Evolutionary conservation across 1,140 invertebrate species (phyloP), one percentile per base, ranked within the genome.

Genomic region (Apis cerana): DNA sequence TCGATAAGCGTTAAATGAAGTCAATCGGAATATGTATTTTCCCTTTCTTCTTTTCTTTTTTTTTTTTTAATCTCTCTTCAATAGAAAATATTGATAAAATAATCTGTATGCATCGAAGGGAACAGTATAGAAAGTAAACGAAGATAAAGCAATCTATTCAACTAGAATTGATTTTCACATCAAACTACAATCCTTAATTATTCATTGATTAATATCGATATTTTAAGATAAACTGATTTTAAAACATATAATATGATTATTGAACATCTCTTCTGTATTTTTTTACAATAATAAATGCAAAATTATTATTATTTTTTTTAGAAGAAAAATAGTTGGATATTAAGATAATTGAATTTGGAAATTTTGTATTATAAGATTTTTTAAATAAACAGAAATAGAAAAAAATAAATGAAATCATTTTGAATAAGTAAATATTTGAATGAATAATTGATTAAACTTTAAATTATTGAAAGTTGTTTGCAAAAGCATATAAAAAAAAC

Each of bases 111-210:
- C 72, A 75, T 62, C 72, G 72, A 62, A 50, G 43, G 43, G 43
- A 19, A 27, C 33, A 19, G 4, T 43, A 50, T 43, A 61, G 43
- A 21, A 75, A 72, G n/a, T 21, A 27, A 43, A 48, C 58, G 13
- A 75, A 59, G 17, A 7, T n/a, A 11, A 61, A 75, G 50, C 58
- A 75, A 10, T 43, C 27, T n/a, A 61, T 62, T 75, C 72, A 43
- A 23, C 43, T 75, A 62, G 15, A 48, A 75, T 75, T 75, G 58
- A 75, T 75, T 75, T 61, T 23, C 72, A 48, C 72, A 27, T 23
- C 72, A n/a, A 50, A 48, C 58, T 61, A n/a, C n/a, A 75, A 75
- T 75, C 43, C 58, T 59, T 43, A 61, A 75, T 75, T 61, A 75
- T 50, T 75, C 43, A 75, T 50, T 5, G 58, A 5, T 61, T 43